phyloP scores from a whole-genome alignment of 1,140 invertebrate species.

The Neodiprion pinetum region DNA sequence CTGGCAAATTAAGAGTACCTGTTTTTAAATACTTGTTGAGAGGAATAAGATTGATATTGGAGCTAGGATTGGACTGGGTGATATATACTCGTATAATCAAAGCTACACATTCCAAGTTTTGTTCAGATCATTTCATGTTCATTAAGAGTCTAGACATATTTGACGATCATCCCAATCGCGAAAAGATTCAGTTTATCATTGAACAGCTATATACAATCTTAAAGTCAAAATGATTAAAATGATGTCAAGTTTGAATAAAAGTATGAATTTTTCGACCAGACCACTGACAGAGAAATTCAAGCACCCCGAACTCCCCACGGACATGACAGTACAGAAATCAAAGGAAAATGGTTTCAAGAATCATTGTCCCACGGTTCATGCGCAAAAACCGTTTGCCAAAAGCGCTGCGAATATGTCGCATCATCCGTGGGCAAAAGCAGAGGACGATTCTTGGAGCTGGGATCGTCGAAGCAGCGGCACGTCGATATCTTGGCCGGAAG shows the following conservation, averaged over 20 bases:
- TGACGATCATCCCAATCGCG: background rate
- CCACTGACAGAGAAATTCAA: constrained; percentile 17
- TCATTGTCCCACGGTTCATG: constrained; percentile 12
- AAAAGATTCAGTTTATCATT: constrained; percentile 17
- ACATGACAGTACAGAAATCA: constrained; percentile 24
- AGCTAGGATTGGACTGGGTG: too few relatives aligned
- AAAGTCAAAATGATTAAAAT: background rate
- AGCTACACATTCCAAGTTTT: too few relatives aligned
- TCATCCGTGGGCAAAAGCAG: background rate
- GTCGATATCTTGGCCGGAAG: constrained; percentile 46
- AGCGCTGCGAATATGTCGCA: constrained; percentile 22
- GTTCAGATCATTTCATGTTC: too few relatives aligned
- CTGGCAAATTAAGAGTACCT: too few relatives aligned
- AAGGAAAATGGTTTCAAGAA: constrained; percentile 24
- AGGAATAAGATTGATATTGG: too few relatives aligned
- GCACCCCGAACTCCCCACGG: constrained; percentile 12
- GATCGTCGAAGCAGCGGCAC: constrained; percentile 36
- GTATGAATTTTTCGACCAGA: background rate
- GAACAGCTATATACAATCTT: background rate
- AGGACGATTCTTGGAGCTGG: constrained; percentile 28
- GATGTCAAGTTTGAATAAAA: background rate
- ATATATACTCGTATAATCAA: too few relatives aligned
- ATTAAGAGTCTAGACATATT: too few relatives aligned
- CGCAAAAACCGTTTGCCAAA: constrained; percentile 23
- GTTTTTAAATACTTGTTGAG: too few relatives aligned